A percentile compares a stretch with the other conserved stretches of the same genome.
Conservation (phyloP, 2,888 invertebrate genomes). For the Heliconius cydno region DNA sequence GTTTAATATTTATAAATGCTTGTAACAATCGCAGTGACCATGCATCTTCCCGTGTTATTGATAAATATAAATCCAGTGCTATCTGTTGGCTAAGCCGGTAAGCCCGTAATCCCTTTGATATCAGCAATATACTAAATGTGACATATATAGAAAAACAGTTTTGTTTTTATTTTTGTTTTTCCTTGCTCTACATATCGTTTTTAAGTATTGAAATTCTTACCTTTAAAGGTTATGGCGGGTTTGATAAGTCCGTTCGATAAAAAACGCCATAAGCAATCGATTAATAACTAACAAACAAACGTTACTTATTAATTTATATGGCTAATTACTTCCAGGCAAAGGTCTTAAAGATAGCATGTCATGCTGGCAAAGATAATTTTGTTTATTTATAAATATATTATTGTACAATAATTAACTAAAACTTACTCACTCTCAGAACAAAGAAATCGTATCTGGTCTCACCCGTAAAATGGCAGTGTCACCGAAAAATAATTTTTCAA, state of each 20-base stretch:
- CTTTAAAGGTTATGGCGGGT: neutral
- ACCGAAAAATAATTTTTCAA: slow-evolving; percentile 72
- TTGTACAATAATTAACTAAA: slow-evolving; percentile 14
- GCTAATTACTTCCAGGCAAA: slow-evolving; percentile 1
- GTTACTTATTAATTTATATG: too few species aligned
- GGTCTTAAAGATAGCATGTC: neutral
- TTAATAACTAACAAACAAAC: neutral
- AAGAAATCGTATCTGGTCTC: slow-evolving; percentile 49
- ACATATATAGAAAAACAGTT: neutral
- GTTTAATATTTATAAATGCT: slow-evolving; percentile 3
- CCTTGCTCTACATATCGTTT: neutral
- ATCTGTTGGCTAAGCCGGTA: slow-evolving; percentile 24
- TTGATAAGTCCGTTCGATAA: too few species aligned
- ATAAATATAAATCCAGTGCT: slow-evolving; percentile 12
- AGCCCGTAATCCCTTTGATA: slow-evolving; percentile 42
- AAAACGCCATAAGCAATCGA: neutral
- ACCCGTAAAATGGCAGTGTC: slow-evolving; percentile 70
- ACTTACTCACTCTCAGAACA: slow-evolving; percentile 29
- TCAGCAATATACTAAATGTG: slow-evolving; percentile 42
- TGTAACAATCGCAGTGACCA: neutral
- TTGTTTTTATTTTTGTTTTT: too few species aligned
- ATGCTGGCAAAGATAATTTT: neutral
- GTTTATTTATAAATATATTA: slow-evolving; percentile 29
- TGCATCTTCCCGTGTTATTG: neutral
- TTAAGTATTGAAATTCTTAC: neutral